These are phyloP conservation scores for Brachionus asplanchnoidis DNA, from an alignment of 1,140 invertebrate species.

Conservation along the genomic window DNA sequence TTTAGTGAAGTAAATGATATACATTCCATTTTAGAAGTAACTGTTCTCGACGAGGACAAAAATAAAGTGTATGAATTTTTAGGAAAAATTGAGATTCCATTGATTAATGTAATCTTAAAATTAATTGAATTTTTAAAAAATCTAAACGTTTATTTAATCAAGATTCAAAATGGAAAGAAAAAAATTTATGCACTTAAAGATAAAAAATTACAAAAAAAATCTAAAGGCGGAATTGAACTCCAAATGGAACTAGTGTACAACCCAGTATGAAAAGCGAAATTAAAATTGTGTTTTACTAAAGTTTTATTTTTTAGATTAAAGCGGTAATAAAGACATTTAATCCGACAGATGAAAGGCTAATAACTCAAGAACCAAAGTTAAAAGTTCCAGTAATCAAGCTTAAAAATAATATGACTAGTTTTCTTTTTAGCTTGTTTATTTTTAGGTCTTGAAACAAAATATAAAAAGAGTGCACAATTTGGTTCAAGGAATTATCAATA, in stretches of 20 bases:
- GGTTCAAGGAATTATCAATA: slow-evolving; percentile 78
- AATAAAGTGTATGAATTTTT: slow-evolving; percentile 97
- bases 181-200: slow-evolving; percentile 94
- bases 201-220: slow-evolving; percentile 77
- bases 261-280: slow-evolving; percentile 62
- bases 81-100: slow-evolving; percentile 82
- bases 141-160: slow-evolving; percentile 1
- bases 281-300: too few relatives aligned
- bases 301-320: slow-evolving; percentile 64
- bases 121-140: neutral
- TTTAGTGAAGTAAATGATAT: slow-evolving; percentile 90
- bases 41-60: slow-evolving; percentile 94
- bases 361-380: slow-evolving; percentile 88
- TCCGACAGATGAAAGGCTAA: slow-evolving; percentile 89
- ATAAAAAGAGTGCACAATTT: slow-evolving; percentile 85
- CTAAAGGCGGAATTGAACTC: slow-evolving; percentile 87
- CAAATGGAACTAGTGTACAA: slow-evolving; percentile 91
- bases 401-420: neutral
- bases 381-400: slow-evolving; percentile 69
- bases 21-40: slow-evolving; percentile 89
- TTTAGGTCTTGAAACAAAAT: slow-evolving; percentile 76
- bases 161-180: slow-evolving; percentile 83
- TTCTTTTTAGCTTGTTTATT: too few relatives aligned
- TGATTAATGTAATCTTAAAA: slow-evolving; percentile 60
- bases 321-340: slow-evolving; percentile 84